Evolutionary conservation across 2,113 vertebrate genomes (phyloP), one percentile per base, ranked within the genome.

Genomic region (Festucalex cinctus): DNA sequence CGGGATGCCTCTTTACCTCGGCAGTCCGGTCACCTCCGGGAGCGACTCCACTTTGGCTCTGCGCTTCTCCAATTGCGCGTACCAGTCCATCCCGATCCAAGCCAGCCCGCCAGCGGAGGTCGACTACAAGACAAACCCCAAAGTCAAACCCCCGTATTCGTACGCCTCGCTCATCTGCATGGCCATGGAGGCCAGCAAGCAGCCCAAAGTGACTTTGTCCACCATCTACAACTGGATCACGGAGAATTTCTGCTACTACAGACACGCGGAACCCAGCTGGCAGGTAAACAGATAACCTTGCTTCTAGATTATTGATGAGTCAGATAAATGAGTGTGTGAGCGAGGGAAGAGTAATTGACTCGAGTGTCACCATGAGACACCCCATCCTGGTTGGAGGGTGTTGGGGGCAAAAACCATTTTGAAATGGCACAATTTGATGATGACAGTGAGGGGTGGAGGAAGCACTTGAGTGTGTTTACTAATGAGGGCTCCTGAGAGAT

Each of bases 201-300:
- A 92, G 71, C 92, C 91, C 60, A 94, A 94, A 86, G 91, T 95
- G 75, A 93, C 93, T 35, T 83, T 95, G 28, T 92, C 94, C 53
- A 92, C 93, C 88, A 95, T 94, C 70, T 95, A 94, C 61, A 92
- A 88, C 88, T 94, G 94, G 94, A 95, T 95, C 74, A 93, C 90
- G 0, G 92, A 93, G 57, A 94, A 95, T 77, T 95, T 93, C 91
- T 93, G 92, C 86, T 95, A 94, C 85, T 95, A 95, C 87, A 86
- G 90, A 83, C 91, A 94, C 49, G 93, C 94, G 5, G 93, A 95
- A 81, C 93, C 94, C 83, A 94, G 93, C 88, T 95, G 94, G 93
- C 93, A 94, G 94, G 94, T 95, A 86, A 64, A 75, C 68, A 13
- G 37, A 74, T 57, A 12, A 72, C 49, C 49, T 49, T 39, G 39